Percentiles rank a stretch among this genome's conserved stretches.
These are phyloP conservation scores for Periophthalmodon schlosseri DNA, from an alignment of 2,113 vertebrate genomes.

Conservation along the genomic window DNA sequence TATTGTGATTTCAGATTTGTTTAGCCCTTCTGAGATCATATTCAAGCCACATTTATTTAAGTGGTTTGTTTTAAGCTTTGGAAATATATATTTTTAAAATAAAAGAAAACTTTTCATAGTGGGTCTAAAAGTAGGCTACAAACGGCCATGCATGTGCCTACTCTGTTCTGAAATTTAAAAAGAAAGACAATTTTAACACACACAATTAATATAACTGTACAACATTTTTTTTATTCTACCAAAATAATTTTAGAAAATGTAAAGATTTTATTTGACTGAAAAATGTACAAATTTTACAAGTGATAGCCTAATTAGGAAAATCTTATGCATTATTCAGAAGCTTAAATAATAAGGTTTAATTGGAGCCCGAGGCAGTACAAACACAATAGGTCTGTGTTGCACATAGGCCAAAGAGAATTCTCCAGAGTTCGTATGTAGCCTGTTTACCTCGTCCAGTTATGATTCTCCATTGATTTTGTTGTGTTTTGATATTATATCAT, in stretches of 20 bases:
- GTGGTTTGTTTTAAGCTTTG: too few relatives aligned
- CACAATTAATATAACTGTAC: too few relatives aligned
- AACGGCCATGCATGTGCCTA: too few relatives aligned
- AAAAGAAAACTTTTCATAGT: too few relatives aligned
- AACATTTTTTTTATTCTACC: too few relatives aligned
- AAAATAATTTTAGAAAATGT: not conserved
- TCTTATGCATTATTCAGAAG: constrained; percentile 41
- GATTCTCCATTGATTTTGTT: not conserved
- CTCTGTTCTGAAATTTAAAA: too few relatives aligned
- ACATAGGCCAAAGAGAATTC: not conserved
- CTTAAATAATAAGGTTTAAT: constrained; percentile 17
- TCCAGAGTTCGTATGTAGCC: not conserved
- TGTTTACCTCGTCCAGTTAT: not conserved
- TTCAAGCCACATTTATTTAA: too few relatives aligned
- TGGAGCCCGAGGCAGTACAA: constrained; percentile 9
- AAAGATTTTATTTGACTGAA: not conserved
- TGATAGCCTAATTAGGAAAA: constrained; percentile 4
- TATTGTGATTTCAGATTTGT: not conserved
- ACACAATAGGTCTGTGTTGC: not conserved
- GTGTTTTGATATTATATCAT: not conserved
- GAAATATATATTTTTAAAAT: too few relatives aligned
- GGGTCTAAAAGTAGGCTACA: too few relatives aligned
- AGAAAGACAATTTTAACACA: too few relatives aligned
- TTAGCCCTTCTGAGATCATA: too few relatives aligned
- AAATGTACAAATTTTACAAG: not conserved